phyloP scores from a whole-genome alignment of 2,888 invertebrate species.

The Platycnemis pennipes region DNA sequence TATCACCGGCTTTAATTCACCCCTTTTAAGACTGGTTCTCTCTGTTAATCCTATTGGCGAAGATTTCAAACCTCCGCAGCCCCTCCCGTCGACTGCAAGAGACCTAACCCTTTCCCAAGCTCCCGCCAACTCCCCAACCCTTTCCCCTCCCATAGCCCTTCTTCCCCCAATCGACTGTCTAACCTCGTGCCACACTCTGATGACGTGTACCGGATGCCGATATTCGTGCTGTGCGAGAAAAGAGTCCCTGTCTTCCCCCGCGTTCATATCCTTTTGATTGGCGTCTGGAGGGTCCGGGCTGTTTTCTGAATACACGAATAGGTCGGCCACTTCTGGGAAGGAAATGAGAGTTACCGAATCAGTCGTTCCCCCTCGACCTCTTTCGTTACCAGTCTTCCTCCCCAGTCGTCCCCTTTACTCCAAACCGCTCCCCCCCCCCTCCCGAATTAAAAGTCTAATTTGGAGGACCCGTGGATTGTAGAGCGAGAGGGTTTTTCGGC shows the following conservation, averaged over 20 bases:
- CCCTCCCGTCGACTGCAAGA: not conserved
- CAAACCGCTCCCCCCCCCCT: not conserved
- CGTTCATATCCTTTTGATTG: slow-evolving; percentile 32
- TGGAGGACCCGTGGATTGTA: not conserved
- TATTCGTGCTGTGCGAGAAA: slow-evolving; percentile 31
- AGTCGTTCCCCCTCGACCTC: not conserved
- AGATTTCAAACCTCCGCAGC: slow-evolving; percentile 14
- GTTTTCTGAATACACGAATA: slow-evolving; percentile 36
- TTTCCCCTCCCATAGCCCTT: not conserved
- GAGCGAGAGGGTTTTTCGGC: not conserved
- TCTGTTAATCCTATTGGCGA: slow-evolving; percentile 41
- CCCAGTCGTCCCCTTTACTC: not conserved
- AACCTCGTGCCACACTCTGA: slow-evolving; percentile 31
- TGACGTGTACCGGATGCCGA: slow-evolving; percentile 49
- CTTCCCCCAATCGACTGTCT: not conserved
- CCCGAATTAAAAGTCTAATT: not conserved
- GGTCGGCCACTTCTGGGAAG: slow-evolving; percentile 17
- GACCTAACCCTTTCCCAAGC: too few relatives aligned
- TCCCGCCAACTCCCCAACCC: too few relatives aligned
- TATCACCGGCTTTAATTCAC: slow-evolving; percentile 42
- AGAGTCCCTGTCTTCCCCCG: not conserved
- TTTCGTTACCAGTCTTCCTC: not conserved
- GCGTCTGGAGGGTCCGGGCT: not conserved
- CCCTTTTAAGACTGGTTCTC: slow-evolving; percentile 13
- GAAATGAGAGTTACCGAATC: not conserved